A percentile compares a stretch with the other conserved stretches of the same genome.
Evolutionary conservation across 2,113 vertebrate genomes (phyloP).

Genomic region (Sander lucioperca): DNA sequence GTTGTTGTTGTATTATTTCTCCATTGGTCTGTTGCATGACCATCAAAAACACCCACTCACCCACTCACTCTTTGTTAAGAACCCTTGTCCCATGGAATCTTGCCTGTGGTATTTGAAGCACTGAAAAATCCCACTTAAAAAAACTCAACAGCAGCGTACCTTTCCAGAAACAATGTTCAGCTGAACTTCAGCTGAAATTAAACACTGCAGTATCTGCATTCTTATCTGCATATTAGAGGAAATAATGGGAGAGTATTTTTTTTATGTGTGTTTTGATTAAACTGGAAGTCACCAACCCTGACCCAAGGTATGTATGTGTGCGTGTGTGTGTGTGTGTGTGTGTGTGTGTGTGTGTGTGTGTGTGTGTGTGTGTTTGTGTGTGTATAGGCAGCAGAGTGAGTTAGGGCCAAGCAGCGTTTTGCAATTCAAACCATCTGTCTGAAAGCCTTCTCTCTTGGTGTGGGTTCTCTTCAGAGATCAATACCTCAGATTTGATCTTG

Average conservation of each 20-base stretch:
- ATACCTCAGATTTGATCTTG: constrained; percentile 99
- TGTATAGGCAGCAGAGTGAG: neutral
- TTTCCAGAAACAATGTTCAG: neutral
- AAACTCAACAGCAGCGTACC: neutral
- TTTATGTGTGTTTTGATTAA: constrained; percentile 1
- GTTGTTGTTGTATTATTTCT: neutral
- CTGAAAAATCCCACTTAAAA: constrained; percentile 10
- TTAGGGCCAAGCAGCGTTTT: neutral
- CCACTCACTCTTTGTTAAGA: neutral
- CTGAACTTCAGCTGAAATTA: neutral
- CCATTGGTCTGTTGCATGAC: neutral
- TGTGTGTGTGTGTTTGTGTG: neutral
- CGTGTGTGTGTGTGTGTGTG: too few relatives aligned
- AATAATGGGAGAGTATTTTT: neutral
- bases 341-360: too few relatives aligned
- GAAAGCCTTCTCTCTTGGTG: neutral
- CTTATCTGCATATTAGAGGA: neutral
- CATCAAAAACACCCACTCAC: neutral
- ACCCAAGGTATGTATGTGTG: neutral
- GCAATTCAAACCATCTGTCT: neutral
- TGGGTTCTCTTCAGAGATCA: constrained; percentile 14
- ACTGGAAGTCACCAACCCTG: neutral
- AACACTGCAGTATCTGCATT: neutral
- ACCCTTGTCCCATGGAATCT: neutral
- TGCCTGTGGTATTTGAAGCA: neutral